A percentile compares a stretch with the other conserved stretches of the same genome.
These are phyloP conservation scores for Tetrax tetrax DNA, from an alignment of 2,113 vertebrate genomes.

Conservation along the genomic window DNA sequence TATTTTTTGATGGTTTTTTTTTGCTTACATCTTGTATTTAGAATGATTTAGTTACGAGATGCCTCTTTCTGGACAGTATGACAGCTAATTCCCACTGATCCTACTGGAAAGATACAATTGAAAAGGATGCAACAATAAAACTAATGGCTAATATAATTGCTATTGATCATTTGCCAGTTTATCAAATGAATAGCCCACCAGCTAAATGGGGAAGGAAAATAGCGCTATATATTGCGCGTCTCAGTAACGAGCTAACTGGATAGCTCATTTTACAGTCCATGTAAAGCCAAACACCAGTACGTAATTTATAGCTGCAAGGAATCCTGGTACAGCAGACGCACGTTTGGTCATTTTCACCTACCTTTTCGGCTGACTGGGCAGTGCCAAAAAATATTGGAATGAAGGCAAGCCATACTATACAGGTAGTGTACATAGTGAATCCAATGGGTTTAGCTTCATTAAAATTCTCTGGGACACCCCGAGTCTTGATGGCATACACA, in stretches of 20 bases:
- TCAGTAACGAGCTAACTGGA: neutral
- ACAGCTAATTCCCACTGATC: neutral
- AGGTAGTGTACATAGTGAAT: slow-evolving; percentile 99
- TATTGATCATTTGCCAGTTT: slow-evolving; percentile 36
- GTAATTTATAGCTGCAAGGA: neutral
- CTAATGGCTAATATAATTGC: slow-evolving; percentile 29
- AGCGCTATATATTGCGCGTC: neutral
- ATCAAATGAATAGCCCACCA: neutral
- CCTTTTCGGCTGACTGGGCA: slow-evolving; percentile 96
- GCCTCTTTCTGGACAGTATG: neutral
- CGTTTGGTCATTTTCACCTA: slow-evolving; percentile 69
- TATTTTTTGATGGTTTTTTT: neutral
- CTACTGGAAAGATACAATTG: slow-evolving; percentile 3
- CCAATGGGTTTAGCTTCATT: slow-evolving; percentile 98
- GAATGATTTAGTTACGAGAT: slow-evolving; percentile 1
- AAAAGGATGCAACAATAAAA: slow-evolving; percentile 43
- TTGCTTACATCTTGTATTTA: neutral
- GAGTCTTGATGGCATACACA: slow-evolving; percentile 97
- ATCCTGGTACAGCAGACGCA: neutral
- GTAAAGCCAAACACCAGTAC: neutral
- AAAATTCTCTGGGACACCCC: slow-evolving; percentile 96
- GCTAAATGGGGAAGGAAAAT: neutral
- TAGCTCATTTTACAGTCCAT: neutral
- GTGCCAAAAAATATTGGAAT: slow-evolving; percentile 99
- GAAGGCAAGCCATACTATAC: slow-evolving; percentile 97